Conservation (phyloP, 2,113 vertebrate genomes). For the Aspiorhynchus laticeps region DNA sequence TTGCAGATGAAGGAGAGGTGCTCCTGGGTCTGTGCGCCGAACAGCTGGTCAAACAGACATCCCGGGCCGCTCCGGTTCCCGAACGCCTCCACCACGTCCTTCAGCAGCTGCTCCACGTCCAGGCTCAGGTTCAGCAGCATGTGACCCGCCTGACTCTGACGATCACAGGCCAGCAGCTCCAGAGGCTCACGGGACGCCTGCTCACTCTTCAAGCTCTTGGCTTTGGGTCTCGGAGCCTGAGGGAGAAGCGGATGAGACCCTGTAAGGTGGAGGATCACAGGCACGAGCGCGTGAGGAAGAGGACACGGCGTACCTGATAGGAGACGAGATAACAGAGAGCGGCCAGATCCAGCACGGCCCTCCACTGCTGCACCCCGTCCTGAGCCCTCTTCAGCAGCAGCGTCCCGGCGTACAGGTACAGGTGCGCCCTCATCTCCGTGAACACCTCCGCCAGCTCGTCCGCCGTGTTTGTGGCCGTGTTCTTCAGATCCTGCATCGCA, state of each 20-base stretch:
- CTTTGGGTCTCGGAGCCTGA: constrained; percentile 88
- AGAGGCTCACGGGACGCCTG: constrained; percentile 78
- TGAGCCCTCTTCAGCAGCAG: constrained; percentile 90
- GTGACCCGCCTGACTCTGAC: constrained; percentile 94
- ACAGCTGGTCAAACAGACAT: constrained; percentile 82
- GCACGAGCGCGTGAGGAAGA: neutral
- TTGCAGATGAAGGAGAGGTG: constrained; percentile 85
- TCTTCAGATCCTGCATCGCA: constrained; percentile 82
- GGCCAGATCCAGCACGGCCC: constrained; percentile 82
- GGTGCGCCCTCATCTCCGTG: constrained; percentile 88
- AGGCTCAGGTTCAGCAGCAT: constrained; percentile 89
- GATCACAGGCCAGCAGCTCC: constrained; percentile 86
- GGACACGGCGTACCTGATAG: constrained; percentile 77
- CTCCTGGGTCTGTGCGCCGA: constrained; percentile 73
- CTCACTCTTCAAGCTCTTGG: constrained; percentile 85
- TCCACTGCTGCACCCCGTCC: constrained; percentile 84
- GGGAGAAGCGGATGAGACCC: neutral
- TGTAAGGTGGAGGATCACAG: neutral
- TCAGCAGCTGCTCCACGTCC: constrained; percentile 82
- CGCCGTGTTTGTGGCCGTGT: constrained; percentile 61
- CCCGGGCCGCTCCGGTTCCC: constrained; percentile 85
- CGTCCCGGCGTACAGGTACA: constrained; percentile 89
- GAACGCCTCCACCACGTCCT: constrained; percentile 90
- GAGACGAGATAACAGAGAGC: constrained; percentile 89
- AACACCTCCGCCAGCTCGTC: constrained; percentile 86